phyloP scores from a whole-genome alignment of 2,113 vertebrate species.

The Athene cunicularia region DNA sequence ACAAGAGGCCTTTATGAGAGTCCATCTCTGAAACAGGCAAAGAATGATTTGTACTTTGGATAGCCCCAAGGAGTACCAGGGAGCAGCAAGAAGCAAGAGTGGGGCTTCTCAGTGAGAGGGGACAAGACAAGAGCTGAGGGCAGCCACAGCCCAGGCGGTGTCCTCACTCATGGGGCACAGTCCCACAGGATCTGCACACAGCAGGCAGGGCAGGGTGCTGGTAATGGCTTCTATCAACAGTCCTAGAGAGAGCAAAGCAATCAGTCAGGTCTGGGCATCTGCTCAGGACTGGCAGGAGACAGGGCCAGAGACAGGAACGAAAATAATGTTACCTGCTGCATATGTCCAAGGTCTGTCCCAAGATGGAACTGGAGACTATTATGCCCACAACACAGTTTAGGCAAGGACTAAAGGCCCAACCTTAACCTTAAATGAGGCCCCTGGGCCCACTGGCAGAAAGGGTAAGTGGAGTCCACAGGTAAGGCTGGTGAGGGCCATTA shows the following conservation, averaged over 20 bases:
- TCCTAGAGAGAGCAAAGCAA: background rate
- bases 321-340: background rate
- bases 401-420: background rate
- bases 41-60: background rate
- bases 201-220: background rate
- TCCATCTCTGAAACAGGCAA: background rate
- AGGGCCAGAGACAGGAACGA: background rate
- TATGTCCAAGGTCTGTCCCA: background rate
- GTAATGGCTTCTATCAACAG: background rate
- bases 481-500: background rate
- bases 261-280: background rate
- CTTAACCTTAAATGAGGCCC: background rate
- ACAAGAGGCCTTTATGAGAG: background rate
- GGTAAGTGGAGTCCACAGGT: background rate
- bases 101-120: background rate
- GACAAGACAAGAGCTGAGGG: background rate
- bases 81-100: background rate
- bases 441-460: background rate
- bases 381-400: background rate
- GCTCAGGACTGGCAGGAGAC: background rate
- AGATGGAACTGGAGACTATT: background rate
- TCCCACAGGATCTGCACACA: background rate
- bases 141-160: rapidly evolving
- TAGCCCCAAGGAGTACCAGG: background rate
- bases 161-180: rapidly evolving